phyloP scores from a whole-genome alignment of 53 echinoderm and acorn worm genomes.

The Henricia sp. region DNA sequence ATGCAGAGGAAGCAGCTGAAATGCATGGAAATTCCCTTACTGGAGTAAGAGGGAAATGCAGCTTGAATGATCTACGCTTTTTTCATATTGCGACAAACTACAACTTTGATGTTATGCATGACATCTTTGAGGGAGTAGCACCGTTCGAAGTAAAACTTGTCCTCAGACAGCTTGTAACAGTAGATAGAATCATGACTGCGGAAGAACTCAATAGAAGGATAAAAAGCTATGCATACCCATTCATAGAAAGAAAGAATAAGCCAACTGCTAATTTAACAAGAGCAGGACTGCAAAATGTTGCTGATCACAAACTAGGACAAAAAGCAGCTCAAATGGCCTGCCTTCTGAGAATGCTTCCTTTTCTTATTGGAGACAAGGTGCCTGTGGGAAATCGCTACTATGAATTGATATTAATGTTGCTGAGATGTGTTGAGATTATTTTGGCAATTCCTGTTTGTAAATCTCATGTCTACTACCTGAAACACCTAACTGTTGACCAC shows the following conservation, averaged over 20 bases:
- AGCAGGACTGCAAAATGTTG: conserved; percentile 42
- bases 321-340: conserved; percentile 79
- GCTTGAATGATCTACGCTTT: conserved; percentile 54
- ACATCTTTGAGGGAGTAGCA: conserved; percentile 70
- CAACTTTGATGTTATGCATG: conserved; percentile 71
- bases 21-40: conserved; percentile 3
- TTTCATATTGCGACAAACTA: conserved; percentile 64
- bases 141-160: conserved; percentile 72
- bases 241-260: conserved; percentile 70
- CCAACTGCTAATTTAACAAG: conserved; percentile 13
- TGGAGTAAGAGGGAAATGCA: conserved; percentile 17
- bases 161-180: conserved; percentile 50
- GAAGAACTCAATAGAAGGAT: conserved; percentile 49
- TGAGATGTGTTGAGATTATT: conserved; percentile 55
- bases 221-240: conserved; percentile 57
- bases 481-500: conserved; percentile 40
- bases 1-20: conserved; percentile 27
- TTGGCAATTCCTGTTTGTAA: conserved; percentile 27
- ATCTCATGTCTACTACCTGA: conserved; percentile 47
- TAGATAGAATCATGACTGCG: conserved; percentile 47
- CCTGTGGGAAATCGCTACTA: conserved; percentile 42
- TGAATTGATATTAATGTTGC: conserved; percentile 46
- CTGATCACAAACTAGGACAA: conserved; percentile 76
- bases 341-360: conserved; percentile 37
- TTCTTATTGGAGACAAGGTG: conserved; percentile 56